Evolutionary conservation across 2,797 vertebrate genomes (phyloP).

Genomic region (Poecile montanus): DNA sequence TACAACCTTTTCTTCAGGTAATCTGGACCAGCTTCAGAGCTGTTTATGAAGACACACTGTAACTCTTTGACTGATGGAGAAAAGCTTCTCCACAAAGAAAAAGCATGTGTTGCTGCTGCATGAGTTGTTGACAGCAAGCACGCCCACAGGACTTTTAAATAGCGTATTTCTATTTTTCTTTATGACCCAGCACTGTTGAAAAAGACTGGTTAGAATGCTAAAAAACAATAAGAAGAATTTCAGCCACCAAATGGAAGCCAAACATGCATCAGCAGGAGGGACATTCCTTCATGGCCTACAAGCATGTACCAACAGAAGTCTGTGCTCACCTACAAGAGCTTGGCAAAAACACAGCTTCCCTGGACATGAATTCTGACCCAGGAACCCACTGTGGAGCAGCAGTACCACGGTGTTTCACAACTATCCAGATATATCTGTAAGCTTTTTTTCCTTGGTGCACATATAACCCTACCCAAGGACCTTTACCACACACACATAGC

Average conservation of each 20-base stretch:
- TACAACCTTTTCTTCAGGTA: neutral
- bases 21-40: neutral
- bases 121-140: neutral
- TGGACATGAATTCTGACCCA: neutral
- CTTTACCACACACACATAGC: neutral
- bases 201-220: neutral
- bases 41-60: neutral
- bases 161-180: neutral
- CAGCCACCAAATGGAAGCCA: neutral
- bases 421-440: neutral
- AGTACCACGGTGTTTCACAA: neutral
- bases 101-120: neutral
- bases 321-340: neutral
- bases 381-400: neutral
- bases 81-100: neutral
- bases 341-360: neutral
- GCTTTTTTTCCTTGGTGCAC: neutral
- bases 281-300: neutral
- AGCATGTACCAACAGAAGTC: neutral
- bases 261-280: fast-evolving
- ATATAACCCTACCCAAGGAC: neutral
- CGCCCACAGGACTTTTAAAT: neutral
- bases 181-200: neutral
- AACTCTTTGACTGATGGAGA: neutral
- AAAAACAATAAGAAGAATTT: neutral